These are phyloP conservation scores for Nycticebus coucang DNA, from an alignment of 2,113 vertebrate genomes.

Conservation along the genomic window DNA sequence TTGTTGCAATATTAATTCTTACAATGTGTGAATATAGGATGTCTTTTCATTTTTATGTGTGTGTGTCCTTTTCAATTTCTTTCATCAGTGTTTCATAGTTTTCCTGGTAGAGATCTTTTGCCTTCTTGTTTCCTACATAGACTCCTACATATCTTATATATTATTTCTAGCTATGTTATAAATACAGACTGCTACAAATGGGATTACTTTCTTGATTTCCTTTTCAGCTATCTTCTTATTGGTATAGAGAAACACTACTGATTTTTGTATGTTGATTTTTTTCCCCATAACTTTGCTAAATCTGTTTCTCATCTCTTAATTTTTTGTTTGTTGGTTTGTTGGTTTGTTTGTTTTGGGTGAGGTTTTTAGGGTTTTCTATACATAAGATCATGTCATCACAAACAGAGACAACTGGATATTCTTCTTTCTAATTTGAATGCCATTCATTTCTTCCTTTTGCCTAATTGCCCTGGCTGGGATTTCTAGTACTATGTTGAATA, in stretches of 20 bases:
- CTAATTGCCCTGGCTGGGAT: neutral
- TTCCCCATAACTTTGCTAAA: neutral
- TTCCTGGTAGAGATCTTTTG: neutral
- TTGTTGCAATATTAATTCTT: neutral
- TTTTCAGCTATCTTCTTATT: neutral
- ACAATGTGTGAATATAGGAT: neutral
- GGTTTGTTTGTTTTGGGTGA: neutral
- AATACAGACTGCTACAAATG: neutral
- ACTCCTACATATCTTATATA: neutral
- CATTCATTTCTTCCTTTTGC: neutral
- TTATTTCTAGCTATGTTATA: neutral
- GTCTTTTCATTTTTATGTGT: neutral
- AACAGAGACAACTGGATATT: neutral
- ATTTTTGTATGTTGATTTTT: neutral
- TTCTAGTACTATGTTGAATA: neutral
- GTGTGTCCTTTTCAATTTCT: neutral
- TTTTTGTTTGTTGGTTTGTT: no score
- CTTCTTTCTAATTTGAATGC: neutral
- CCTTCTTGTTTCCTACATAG: neutral
- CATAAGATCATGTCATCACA: neutral
- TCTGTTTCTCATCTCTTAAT: neutral
- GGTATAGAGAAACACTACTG: neutral
- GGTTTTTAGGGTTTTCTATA: neutral
- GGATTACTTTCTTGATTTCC: neutral
- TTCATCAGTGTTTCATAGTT: neutral